Evolutionary conservation across 2,113 vertebrate species (phyloP), one percentile per base, ranked within the genome.

Genomic region (Pachyramphus minor): DNA sequence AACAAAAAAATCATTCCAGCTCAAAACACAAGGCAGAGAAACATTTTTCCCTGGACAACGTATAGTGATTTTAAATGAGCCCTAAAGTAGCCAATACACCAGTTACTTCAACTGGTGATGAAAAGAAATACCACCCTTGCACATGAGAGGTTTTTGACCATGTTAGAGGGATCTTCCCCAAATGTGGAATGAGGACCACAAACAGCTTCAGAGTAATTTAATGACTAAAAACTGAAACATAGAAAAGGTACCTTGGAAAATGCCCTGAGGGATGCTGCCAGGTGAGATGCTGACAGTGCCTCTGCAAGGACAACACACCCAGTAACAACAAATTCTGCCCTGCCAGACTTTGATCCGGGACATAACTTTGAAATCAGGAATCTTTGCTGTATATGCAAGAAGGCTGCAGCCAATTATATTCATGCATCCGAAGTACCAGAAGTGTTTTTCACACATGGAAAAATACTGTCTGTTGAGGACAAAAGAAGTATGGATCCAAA

Each of bases 401-500:
- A 93, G 41, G 53, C 76, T 95, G 93, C 53, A 95, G 49, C 30
- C 68, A 89, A 96, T 90, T 58, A 69, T 28, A 45, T n/a, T 64
- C n/a, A 64, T 49, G 44, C 63, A 90, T 86, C 67, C 5, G 73
- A 93, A 96, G 72, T 56, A 95, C 49, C 71, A 93, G 89, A 88
- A 90, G 49, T 66, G 39, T 66, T 95, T 73, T 93, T 90, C 91
- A 76, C 89, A 92, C 67, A 90, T 66, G 67, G 75, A 80, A 95
- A 96, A 90, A 83, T 83, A 93, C n/a, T 91, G 91, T 88, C 86
- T 88, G 27, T 14, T 80, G 72, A 95, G 68, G 79, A 96, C 93
- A 95, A 96, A 96, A 89, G 88, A 96, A 96, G n/a, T n/a, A 80
- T 21, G 4, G 45, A 83, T 95, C 79, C 91, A 95, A 94, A 94